Evolutionary conservation across 1,140 invertebrate species (phyloP).

Genomic region (Meloidogyne chitwoodi): DNA sequence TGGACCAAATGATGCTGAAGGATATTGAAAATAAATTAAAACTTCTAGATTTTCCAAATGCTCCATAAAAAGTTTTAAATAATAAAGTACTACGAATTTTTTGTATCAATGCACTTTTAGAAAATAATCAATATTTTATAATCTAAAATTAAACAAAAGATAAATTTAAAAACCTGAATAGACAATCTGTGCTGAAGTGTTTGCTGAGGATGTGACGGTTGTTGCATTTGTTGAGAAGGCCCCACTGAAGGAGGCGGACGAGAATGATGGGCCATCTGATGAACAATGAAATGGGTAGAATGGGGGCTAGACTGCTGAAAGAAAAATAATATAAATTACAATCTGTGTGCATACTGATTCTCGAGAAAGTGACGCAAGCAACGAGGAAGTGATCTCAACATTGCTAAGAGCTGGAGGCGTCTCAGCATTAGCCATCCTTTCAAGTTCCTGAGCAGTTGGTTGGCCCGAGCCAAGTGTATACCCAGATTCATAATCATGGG

Average conservation of each 20-base stretch:
- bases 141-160: too few species aligned
- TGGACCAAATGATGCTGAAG: neutral
- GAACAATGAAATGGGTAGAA: slow-evolving; percentile 24
- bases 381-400: slow-evolving; percentile 30
- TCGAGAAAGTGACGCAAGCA: slow-evolving; percentile 26
- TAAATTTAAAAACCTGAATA: neutral
- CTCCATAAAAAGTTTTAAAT: too few species aligned
- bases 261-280: slow-evolving; percentile 29
- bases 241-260: slow-evolving; percentile 5
- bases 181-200: neutral
- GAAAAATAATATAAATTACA: neutral
- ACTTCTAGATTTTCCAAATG: too few species aligned
- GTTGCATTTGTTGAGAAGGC: neutral
- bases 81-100: too few species aligned
- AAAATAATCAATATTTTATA: too few species aligned
- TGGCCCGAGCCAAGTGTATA: neutral
- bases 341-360: slow-evolving; percentile 13
- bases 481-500: slow-evolving; percentile 26
- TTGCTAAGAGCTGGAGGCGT: slow-evolving; percentile 34
- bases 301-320: slow-evolving; percentile 21
- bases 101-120: too few species aligned
- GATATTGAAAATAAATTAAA: too few species aligned
- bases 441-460: slow-evolving; percentile 27
- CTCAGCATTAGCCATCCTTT: slow-evolving; percentile 34
- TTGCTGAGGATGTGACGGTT: neutral